Evolutionary conservation across 1,140 invertebrate species (phyloP).

Genomic region (Schmidtea mediterranea): DNA sequence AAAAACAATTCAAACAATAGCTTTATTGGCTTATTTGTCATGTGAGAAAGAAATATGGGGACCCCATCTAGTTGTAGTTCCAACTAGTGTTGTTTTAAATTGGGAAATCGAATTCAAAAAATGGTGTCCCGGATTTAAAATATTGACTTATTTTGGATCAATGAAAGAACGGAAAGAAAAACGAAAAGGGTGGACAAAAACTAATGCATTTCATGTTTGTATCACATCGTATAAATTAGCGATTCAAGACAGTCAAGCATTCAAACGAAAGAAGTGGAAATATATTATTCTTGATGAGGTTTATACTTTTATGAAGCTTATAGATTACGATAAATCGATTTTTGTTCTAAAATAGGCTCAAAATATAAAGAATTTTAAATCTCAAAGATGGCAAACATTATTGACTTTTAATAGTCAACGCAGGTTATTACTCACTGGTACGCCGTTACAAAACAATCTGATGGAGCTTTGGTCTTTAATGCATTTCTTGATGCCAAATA

Average conservation of each 20-base stretch:
- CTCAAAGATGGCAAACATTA: slow-evolving; percentile 84
- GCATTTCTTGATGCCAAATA: slow-evolving; percentile 98
- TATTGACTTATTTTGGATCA: slow-evolving; percentile 87
- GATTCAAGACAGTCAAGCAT: slow-evolving; percentile 89
- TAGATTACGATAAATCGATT: too few relatives aligned
- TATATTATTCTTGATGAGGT: slow-evolving; percentile 91
- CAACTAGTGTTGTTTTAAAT: slow-evolving; percentile 98
- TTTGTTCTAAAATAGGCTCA: too few relatives aligned
- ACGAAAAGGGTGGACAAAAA: slow-evolving; percentile 80
- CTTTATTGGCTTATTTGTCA: slow-evolving; percentile 76
- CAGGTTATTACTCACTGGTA: slow-evolving; percentile 74
- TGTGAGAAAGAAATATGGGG: slow-evolving; percentile 87
- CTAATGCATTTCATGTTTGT: slow-evolving; percentile 95
- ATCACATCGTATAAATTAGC: slow-evolving; percentile 97
- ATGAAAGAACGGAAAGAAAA: slow-evolving; percentile 85
- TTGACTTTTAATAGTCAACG: slow-evolving; percentile 85
- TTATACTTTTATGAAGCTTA: too few relatives aligned
- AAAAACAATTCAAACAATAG: slow-evolving; percentile 97
- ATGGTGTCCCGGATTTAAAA: slow-evolving; percentile 97
- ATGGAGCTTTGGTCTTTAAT: slow-evolving; percentile 99
- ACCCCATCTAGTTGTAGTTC: slow-evolving; percentile 91
- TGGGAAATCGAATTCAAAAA: slow-evolving; percentile 99
- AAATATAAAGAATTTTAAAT: slow-evolving; percentile 99
- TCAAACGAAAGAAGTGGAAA: slow-evolving; percentile 89
- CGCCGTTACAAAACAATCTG: slow-evolving; percentile 87